phyloP scores from a whole-genome alignment of 2,797 vertebrate species.

The Eupleurogrammus muticus region DNA sequence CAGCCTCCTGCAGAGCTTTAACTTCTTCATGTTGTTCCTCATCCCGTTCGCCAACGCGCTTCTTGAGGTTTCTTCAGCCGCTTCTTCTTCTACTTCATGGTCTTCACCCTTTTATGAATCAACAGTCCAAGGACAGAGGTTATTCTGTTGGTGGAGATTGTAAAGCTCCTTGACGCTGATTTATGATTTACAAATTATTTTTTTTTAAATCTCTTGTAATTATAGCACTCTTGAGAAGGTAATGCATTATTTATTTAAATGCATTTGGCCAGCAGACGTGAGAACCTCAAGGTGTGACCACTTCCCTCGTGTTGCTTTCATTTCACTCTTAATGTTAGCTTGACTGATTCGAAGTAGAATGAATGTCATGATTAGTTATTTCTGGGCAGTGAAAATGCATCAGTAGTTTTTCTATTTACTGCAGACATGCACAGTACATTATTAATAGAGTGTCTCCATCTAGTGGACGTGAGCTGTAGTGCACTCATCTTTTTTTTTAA shows the following conservation, averaged over 20 bases:
- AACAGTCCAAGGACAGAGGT: background rate
- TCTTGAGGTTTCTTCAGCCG: too few species aligned
- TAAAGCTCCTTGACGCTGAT: too few species aligned
- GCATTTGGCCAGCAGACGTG: background rate
- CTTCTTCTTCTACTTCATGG: too few species aligned
- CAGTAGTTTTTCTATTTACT: background rate
- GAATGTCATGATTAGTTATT: background rate
- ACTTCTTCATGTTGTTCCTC: too few species aligned
- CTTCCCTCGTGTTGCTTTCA: background rate
- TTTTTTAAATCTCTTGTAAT: too few species aligned
- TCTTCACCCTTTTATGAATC: too few species aligned
- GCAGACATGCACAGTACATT: background rate
- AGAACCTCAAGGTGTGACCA: background rate
- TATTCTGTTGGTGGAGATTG: too few species aligned
- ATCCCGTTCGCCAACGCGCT: too few species aligned
- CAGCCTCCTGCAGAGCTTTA: too few species aligned
- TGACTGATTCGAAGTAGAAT: too few species aligned
- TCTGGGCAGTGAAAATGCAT: background rate
- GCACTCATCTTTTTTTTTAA: background rate
- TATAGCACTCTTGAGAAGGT: background rate
- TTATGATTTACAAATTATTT: too few species aligned
- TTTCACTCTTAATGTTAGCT: background rate
- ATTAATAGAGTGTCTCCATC: conserved; percentile 47
- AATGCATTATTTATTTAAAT: background rate
- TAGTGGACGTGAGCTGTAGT: conserved; percentile 24